These are phyloP conservation scores for Disparrhopalites patrizii DNA, from an alignment of 2,888 invertebrate species.

Conservation along the genomic window DNA sequence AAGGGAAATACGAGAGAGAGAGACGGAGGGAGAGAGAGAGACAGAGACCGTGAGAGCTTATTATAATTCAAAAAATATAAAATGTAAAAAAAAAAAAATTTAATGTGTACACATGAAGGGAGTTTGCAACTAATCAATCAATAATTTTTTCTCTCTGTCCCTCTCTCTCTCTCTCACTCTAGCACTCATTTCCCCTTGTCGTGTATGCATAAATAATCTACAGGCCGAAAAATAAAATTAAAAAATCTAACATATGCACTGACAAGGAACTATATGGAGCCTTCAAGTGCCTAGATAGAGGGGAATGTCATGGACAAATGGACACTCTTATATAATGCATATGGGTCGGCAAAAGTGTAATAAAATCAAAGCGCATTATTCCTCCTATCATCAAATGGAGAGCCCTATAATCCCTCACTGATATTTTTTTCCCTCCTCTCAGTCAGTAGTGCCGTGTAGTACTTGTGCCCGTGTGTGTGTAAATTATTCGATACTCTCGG, in stretches of 20 bases:
- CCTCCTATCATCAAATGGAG: conserved; percentile 3
- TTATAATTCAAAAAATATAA: not conserved
- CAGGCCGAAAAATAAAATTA: too few relatives aligned
- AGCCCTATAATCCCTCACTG: not conserved
- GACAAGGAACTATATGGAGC: too few relatives aligned
- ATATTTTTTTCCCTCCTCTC: too few relatives aligned
- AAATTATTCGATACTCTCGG: not conserved
- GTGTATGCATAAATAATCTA: too few relatives aligned
- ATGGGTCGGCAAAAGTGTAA: not conserved
- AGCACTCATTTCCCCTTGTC: too few relatives aligned
- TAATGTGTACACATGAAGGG: too few relatives aligned
- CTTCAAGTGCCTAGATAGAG: not conserved
- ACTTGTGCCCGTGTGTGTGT: too few relatives aligned
- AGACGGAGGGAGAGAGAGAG: not conserved
- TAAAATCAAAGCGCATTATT: conserved; percentile 4
- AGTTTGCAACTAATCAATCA: conserved; percentile 28
- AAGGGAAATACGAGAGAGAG: not conserved
- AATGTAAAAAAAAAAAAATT: too few relatives aligned
- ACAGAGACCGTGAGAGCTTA: not conserved
- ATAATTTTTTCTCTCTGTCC: conserved; percentile 5
- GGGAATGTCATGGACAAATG: not conserved
- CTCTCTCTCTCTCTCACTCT: not conserved
- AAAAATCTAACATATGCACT: too few relatives aligned
- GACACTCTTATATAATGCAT: not conserved
- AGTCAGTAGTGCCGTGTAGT: too few relatives aligned